Base-by-base conservation (phyloP, 92 coral and sea anemone species). In the Epizoanthus ramosus region DNA sequence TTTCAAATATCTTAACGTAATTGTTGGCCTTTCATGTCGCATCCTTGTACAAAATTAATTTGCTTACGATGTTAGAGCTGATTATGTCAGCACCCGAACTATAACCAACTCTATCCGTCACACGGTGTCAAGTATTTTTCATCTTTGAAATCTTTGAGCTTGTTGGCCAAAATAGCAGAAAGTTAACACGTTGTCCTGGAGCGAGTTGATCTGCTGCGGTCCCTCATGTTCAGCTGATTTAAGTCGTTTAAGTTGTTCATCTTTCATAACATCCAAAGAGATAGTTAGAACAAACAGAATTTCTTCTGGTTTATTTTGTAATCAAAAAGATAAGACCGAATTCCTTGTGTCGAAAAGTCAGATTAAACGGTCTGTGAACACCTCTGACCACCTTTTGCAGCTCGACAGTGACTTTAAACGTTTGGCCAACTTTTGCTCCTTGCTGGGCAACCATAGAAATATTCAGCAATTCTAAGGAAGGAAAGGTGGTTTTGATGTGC, bases 281-380 rank as follows among this genome's bases (percentile, higher is more conserved):
- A 31, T 21, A 66, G 15, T 37, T 22, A 61, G 82, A 77, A 61
- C 82, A 77, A 77, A 77, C 82, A 63, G 41, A 61, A 39, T 21
- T 22, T 77, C 47, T 35, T 57, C 45, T 50, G 82, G 82, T 60
- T 77, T 61, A 77, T 77, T 77, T 77, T 63, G 70, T 23, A 77
- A 61, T 77, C 60, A 77, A 77, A 77, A 77, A 77, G 82, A 77
- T 77, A 77, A 77, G 82, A 61, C 82, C 69, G 82, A 68, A 77
- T 77, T 77, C 82, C 57, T 77, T 41, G 69, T 77, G 82, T 77
- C 82, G 71, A 61, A 77, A 77, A 77, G 70, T 69, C 82, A 77
- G 71, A 77, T 77, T 63, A 77, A 61, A 69, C 41, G 70, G 66
- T 68, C 22, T 60, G 23, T 77, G 82, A 77, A 63, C 57, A 77